Evolutionary conservation across 2,888 invertebrate genomes (phyloP), one percentile per base, ranked within the genome.

Genomic region (Tetropium fuscum): DNA sequence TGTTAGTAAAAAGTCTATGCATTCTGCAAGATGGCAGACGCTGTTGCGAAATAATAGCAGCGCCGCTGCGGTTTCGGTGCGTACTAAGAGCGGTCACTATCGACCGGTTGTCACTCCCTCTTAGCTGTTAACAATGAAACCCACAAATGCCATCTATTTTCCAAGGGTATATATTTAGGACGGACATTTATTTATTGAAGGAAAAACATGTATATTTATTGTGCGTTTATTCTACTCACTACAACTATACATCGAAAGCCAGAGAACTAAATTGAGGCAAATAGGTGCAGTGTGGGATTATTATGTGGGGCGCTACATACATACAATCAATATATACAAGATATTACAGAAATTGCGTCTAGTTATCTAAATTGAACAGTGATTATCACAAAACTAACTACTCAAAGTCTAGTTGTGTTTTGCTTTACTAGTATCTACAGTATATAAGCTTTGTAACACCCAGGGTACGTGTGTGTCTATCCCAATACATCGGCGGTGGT

Each of bases 211-310:
- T 15, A 47, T 27, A 20, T 15, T 38, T 22, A 40, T 49, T 49
- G 60, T 60, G 55, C 38, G 49, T 67, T 70, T 66, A 64, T 67
- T 67, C 70, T 70, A 70, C 70, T 49, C 51, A 47, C 68, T 67
- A 68, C 68, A 51, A 22, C 62, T 60, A 63, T 62, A 70, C 70
- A 70, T 63, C 54, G 49, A 68, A 68, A 68, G 69, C 69, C n/a
- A 48, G 30, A 32, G 45, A 20, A 22, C 11, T 54, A 60, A 40
- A 36, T 36, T 58, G 41, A 43, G 32, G 54, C 36, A 25, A n/a
- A 47, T 48, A 57, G 43, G 58, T 57, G 57, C 58, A 58, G 38
- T 27, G 58, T 56, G 43, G 54, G 30, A 49, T 44, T 57, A 49
- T 15, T 56, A 40, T 53, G 49, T 32, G 34, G 58, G 45, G 53